These are phyloP conservation scores for Nudaria mundana DNA, from an alignment of 2,888 invertebrate genomes.

Conservation along the genomic window DNA sequence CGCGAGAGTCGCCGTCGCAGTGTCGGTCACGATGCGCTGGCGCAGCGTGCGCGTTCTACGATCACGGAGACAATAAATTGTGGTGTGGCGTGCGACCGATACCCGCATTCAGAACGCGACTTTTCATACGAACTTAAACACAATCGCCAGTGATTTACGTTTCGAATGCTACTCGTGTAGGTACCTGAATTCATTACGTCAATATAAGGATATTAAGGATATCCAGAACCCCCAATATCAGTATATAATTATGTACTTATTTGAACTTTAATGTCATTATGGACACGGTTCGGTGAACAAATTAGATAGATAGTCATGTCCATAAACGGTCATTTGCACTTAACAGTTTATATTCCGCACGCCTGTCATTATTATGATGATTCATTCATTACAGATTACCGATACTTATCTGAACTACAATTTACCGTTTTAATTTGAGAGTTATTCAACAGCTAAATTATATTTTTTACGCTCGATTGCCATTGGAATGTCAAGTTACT, in stretches of 20 bases:
- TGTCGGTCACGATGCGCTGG: slow-evolving; percentile 34
- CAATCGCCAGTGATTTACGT: slow-evolving; percentile 24
- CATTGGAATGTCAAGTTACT: slow-evolving; percentile 19
- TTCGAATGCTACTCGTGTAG: slow-evolving; percentile 22
- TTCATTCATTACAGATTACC: slow-evolving; percentile 3
- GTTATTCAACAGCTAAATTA: slow-evolving; percentile 3
- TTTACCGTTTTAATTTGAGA: slow-evolving; percentile 14
- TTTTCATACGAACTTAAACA: slow-evolving; percentile 19
- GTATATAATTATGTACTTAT: too few relatives aligned
- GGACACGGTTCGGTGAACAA: too few relatives aligned
- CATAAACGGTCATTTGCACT: too few relatives aligned
- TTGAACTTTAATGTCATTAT: too few relatives aligned
- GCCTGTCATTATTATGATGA: slow-evolving; percentile 4
- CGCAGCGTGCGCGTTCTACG: slow-evolving; percentile 47
- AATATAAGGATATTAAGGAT: slow-evolving; percentile 22
- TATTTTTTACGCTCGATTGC: slow-evolving; percentile 7
- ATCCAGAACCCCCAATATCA: too few relatives aligned
- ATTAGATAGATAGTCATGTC: too few relatives aligned
- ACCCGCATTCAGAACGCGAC: slow-evolving; percentile 55
- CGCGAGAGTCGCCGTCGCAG: slow-evolving; percentile 17
- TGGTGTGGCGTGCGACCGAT: slow-evolving; percentile 54
- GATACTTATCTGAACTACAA: slow-evolving; percentile 14
- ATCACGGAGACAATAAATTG: slow-evolving; percentile 65
- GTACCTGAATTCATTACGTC: slow-evolving; percentile 20
- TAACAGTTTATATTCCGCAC: not conserved